Conservation (phyloP, 2,888 invertebrate species). For the Panzeria rudis region DNA sequence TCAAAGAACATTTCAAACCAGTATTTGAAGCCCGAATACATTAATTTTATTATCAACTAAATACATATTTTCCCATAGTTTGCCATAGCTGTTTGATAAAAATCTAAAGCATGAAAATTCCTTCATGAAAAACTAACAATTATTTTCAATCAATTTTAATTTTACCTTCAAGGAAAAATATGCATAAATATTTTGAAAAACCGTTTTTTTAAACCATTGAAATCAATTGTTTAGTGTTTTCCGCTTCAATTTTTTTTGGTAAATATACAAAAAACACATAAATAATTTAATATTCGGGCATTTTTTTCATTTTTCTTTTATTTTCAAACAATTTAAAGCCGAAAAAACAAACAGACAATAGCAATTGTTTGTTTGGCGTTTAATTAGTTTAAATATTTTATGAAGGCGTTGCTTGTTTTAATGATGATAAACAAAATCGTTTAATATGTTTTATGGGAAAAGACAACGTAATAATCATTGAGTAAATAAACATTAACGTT, state of each 20-base stretch:
- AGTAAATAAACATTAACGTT: conserved; percentile 23
- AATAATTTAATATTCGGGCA: not conserved
- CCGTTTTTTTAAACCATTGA: not conserved
- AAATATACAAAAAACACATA: conserved; percentile 1
- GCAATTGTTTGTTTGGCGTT: conserved; percentile 30
- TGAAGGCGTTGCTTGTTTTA: conserved; percentile 61
- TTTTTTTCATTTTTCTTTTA: not conserved
- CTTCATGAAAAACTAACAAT: not conserved
- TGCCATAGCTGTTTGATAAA: not conserved
- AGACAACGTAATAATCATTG: conserved; percentile 28
- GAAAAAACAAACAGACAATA: conserved; percentile 21
- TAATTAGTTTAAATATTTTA: conserved; percentile 63
- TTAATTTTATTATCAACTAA: not conserved
- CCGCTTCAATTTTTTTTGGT: not conserved
- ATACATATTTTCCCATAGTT: conserved; percentile 4
- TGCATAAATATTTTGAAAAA: not conserved
- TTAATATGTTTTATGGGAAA: conserved; percentile 18
- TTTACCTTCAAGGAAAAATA: conserved; percentile 9
- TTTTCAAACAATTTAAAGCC: conserved; percentile 24
- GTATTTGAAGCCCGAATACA: not conserved
- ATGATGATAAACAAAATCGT: conserved; percentile 12
- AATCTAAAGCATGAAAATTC: not conserved
- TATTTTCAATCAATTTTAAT: conserved; percentile 11
- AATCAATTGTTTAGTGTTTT: conserved; percentile 7
- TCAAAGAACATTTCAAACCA: not conserved